A percentile compares a stretch with the other conserved stretches of the same genome.
phyloP scores from a whole-genome alignment of 2,113 vertebrate genomes.

The Stegostoma tigrinum region DNA sequence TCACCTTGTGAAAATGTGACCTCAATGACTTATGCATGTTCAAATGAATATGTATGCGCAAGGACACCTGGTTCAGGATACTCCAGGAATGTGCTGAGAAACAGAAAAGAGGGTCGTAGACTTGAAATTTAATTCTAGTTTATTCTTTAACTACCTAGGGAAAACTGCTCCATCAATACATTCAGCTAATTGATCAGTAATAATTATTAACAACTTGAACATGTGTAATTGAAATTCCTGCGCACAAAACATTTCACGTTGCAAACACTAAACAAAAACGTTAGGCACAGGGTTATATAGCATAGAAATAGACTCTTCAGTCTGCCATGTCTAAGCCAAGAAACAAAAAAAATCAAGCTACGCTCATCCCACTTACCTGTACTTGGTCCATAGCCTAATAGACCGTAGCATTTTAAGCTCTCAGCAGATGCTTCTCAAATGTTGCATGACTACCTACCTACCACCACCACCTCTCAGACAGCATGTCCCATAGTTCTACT shows the following conservation, averaged over 20 bases:
- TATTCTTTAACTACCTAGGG: background rate
- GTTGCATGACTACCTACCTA: too few species aligned
- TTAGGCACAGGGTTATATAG: too few species aligned
- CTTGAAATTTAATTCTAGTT: background rate
- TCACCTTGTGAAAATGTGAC: background rate
- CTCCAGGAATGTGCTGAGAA: background rate
- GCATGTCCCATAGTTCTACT: too few species aligned
- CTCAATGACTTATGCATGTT: background rate
- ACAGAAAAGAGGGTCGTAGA: background rate
- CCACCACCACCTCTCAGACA: too few species aligned
- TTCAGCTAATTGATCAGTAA: background rate
- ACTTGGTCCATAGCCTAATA: too few species aligned
- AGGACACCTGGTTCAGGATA: background rate
- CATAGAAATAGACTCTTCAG: too few species aligned
- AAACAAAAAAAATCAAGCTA: too few species aligned
- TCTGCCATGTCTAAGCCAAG: too few species aligned
- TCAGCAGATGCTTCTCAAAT: too few species aligned
- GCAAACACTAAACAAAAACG: background rate
- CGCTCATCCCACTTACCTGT: too few species aligned
- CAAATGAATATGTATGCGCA: background rate
- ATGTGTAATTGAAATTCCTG: background rate
- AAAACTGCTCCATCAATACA: background rate
- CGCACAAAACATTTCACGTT: background rate
- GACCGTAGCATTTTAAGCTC: too few species aligned
- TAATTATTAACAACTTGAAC: background rate